Base-by-base conservation (phyloP, 2,797 vertebrate species). In the Gallinago stenura region DNA sequence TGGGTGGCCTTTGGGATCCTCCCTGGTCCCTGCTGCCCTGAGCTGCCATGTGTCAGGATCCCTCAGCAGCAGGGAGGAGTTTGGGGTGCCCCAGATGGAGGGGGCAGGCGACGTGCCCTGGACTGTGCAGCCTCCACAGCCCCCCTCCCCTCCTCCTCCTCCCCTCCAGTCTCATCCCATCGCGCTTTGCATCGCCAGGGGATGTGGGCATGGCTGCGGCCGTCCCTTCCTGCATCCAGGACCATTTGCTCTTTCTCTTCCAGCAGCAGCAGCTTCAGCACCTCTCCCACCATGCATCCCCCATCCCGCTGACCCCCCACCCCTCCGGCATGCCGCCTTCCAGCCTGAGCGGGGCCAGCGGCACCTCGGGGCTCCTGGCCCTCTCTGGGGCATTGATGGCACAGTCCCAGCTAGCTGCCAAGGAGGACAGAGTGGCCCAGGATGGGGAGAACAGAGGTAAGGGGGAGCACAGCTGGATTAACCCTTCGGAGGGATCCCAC, bases 201-300 rank as follows among this genome's bases (percentile, higher is more conserved):
- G 71, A 7, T 37, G 7, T 0, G 20, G 81, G 53, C 53, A 15
- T 16, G 89, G 39, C 89, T 83, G 57, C 0, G 4, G 43, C 83
- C 4, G 8, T 15, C 86, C 66, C 66, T 76, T 46, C 54, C 45
- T 5, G 3, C 6, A 19, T 10, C 19, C 13, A 50, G 77, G n/a
- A 65, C 75, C 45, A 0, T 88, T 79, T 88, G 69, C 70, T 75
- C 64, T 90, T 96, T 91, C 85, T 91, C 89, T 89, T 98, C 97
- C 97, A 99, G 99, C 99, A 99, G 98, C 99, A 99, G 98, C 99
- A 99, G 98, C 98, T 99, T 97, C 99, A 99, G 97, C 99, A 99
- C 82, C 98, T 99, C 97, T 99, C 99, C 94, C 99, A 99, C 96
- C 99, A 99, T 4, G 95, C 98, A 41, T 98, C 99, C 33, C 98